Conservation (phyloP, 2,888 invertebrate genomes). For the Cerceris rybyensis region DNA sequence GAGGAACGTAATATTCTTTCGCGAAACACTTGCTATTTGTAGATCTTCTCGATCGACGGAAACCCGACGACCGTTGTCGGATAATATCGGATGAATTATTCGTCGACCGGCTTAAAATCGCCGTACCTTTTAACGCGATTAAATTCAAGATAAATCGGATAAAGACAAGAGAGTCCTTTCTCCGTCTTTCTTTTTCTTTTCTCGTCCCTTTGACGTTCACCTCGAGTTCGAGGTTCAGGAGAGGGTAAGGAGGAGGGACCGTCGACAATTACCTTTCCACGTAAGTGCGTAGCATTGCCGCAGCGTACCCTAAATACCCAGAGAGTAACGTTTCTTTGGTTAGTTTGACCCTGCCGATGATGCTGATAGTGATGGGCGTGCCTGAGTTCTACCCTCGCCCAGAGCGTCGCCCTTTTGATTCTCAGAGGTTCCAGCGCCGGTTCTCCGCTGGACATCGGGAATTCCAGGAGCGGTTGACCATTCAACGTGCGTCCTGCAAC, state of each 20-base stretch:
- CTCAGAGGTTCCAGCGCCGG: conserved; percentile 85
- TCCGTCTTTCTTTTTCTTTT: not conserved
- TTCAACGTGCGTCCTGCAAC: conserved; percentile 90
- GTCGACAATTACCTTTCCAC: conserved; percentile 83
- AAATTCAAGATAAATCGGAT: conserved; percentile 46
- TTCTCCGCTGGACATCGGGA: conserved; percentile 86
- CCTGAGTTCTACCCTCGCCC: conserved; percentile 87
- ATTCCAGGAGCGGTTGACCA: conserved; percentile 93
- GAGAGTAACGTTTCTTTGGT: conserved; percentile 84
- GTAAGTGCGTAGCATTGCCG: conserved; percentile 86
- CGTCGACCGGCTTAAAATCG: conserved; percentile 48
- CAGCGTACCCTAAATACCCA: conserved; percentile 88
- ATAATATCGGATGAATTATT: conserved; percentile 51
- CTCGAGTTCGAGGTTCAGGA: no score
- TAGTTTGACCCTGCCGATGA: conserved; percentile 73
- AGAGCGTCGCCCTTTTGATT: conserved; percentile 91
- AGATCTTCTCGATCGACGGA: conserved; percentile 41
- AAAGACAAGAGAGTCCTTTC: conserved; percentile 13
- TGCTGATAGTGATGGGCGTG: conserved; percentile 80
- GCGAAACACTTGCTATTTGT: conserved; percentile 6
- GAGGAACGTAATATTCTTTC: conserved; percentile 8
- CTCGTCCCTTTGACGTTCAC: no score
- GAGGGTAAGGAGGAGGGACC: no score
- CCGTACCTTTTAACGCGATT: conserved; percentile 44
- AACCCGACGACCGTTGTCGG: conserved; percentile 50